phyloP scores from a whole-genome alignment of 2,888 invertebrate genomes.

The Sminthurinus aureus region DNA sequence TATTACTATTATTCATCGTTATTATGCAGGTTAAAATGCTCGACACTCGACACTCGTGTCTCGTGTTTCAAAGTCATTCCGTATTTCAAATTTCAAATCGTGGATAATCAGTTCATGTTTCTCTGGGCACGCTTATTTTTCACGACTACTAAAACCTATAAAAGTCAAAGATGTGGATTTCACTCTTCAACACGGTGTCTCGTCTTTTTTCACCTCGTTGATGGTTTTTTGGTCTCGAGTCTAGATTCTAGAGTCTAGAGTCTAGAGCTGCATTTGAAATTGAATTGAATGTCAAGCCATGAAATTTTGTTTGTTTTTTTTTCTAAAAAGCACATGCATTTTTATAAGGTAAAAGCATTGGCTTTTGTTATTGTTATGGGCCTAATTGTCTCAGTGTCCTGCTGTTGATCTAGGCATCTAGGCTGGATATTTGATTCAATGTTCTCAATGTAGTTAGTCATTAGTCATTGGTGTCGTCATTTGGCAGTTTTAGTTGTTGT shows the following conservation, averaged over 20 bases:
- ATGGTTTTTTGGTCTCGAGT: neutral
- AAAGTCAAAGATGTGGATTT: neutral
- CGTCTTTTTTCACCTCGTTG: neutral
- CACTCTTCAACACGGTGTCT: neutral
- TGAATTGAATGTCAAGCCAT: too few species aligned
- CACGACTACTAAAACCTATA: neutral
- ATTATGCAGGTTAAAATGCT: too few species aligned
- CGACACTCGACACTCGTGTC: too few species aligned
- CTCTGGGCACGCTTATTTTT: slow-evolving; percentile 8
- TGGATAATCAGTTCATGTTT: neutral
- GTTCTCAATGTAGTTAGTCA: neutral
- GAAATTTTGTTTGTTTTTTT: too few species aligned
- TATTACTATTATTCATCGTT: neutral
- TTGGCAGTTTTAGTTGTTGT: too few species aligned
- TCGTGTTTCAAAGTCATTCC: too few species aligned
- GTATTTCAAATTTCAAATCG: too few species aligned
- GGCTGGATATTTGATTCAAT: neutral
- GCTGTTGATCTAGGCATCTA: neutral
- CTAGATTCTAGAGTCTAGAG: too few species aligned
- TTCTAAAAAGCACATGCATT: too few species aligned
- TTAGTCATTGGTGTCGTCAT: neutral
- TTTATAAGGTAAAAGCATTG: too few species aligned
- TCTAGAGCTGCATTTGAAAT: too few species aligned
- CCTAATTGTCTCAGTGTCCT: neutral
- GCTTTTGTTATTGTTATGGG: neutral